Percentiles rank a stretch among this genome's conserved stretches.
Evolutionary conservation across 2,888 invertebrate species (phyloP).

Genomic region (Cotesia congregata): DNA sequence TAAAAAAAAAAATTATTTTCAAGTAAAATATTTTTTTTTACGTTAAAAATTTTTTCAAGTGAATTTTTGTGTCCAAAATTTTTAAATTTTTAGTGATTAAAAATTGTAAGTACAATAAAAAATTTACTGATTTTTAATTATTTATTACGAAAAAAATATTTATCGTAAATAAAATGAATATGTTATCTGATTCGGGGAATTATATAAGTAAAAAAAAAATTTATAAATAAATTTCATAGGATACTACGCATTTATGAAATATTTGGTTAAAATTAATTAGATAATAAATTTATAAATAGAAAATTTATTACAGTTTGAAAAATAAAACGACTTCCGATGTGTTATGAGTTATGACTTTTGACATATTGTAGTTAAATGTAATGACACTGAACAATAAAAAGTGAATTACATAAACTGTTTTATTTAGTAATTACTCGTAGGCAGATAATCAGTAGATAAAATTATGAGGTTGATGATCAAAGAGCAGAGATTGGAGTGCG

Average conservation of each 20-base stretch:
- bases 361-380: neutral
- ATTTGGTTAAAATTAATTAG: neutral
- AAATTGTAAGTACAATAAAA: too few species aligned
- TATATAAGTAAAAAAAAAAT: neutral
- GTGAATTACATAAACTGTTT: neutral
- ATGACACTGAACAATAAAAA: neutral
- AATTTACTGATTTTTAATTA: too few species aligned
- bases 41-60: too few species aligned
- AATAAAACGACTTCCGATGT: neutral
- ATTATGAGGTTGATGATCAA: neutral
- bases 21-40: too few species aligned
- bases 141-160: too few species aligned
- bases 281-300: neutral
- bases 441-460: neutral
- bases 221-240: neutral
- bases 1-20: neutral
- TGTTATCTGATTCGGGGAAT: too few species aligned
- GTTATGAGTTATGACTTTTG: too few species aligned
- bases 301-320: neutral
- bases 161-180: too few species aligned
- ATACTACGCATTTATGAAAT: neutral
- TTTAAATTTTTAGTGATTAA: too few species aligned
- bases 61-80: too few species aligned
- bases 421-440: neutral
- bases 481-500: slow-evolving; percentile 3